phyloP scores from a whole-genome alignment of 2,888 invertebrate genomes.

The Drosophila yooni region DNA sequence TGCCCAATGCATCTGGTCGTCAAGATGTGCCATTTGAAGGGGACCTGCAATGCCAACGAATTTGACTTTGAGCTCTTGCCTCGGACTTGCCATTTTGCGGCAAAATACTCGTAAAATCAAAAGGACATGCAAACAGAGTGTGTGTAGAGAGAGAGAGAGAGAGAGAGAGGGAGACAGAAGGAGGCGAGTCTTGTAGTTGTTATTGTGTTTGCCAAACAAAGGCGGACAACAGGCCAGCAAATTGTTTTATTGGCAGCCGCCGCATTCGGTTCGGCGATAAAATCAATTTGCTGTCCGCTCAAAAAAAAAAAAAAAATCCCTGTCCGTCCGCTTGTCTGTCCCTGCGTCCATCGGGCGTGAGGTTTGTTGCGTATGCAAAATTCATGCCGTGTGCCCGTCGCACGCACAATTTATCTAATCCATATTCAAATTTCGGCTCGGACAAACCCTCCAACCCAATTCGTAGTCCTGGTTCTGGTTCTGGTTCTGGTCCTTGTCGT shows the following conservation, averaged over 20 bases:
- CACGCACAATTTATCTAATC: conserved; percentile 79
- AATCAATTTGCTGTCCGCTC: conserved; percentile 72
- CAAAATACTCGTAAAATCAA: conserved; percentile 33
- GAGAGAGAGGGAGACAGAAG: background rate
- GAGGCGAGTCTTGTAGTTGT: conserved; percentile 6
- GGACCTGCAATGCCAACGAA: conserved; percentile 30
- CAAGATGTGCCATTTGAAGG: conserved; percentile 24
- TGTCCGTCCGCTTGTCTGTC: background rate
- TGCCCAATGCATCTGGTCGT: conserved; percentile 23
- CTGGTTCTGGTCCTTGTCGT: background rate
- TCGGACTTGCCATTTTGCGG: conserved; percentile 40
- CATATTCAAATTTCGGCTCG: conserved; percentile 73
- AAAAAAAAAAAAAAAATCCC: conserved; percentile 14
- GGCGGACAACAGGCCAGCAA: conserved; percentile 56
- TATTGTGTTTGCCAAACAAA: conserved; percentile 56
- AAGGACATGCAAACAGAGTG: conserved; percentile 18
- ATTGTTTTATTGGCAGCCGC: conserved; percentile 78
- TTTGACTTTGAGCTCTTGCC: conserved; percentile 50
- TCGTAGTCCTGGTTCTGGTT: background rate
- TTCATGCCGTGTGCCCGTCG: conserved; percentile 38
- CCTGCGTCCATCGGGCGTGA: conserved; percentile 51
- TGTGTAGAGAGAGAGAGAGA: conserved; percentile 3
- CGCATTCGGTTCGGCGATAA: conserved; percentile 74
- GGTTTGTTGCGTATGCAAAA: conserved; percentile 59
- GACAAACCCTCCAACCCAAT: conserved; percentile 42